phyloP scores from a whole-genome alignment of 1,140 invertebrate species.

The Dufourea novaeangliae region DNA sequence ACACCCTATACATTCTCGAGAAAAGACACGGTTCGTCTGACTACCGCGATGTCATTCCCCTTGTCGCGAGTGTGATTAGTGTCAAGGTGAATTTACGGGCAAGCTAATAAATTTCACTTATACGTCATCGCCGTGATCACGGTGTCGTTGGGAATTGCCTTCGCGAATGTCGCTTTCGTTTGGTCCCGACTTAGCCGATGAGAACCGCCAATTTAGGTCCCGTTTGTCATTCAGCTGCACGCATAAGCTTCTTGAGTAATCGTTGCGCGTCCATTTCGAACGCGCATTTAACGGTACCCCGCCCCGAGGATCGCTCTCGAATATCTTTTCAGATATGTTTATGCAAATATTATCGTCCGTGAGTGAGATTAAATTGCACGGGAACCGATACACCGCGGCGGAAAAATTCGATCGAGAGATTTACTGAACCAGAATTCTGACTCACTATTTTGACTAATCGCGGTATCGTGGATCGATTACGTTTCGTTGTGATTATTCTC shows the following conservation, averaged over 20 bases:
- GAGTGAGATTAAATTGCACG: background rate
- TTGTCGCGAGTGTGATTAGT: background rate
- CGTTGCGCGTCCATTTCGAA: background rate
- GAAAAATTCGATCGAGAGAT: background rate
- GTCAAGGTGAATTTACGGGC: constrained; percentile 11
- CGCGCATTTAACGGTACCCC: background rate
- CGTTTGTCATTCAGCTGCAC: background rate
- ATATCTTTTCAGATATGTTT: constrained; percentile 8
- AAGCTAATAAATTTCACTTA: constrained; percentile 11
- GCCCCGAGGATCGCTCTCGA: background rate
- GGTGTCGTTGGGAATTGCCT: background rate
- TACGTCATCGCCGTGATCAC: background rate
- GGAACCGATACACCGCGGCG: background rate
- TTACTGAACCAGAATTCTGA: background rate
- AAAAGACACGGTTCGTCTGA: background rate
- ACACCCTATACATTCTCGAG: too few species aligned
- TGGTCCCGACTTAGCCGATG: background rate
- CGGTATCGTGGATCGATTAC: too few species aligned
- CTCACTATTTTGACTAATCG: background rate
- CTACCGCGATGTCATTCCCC: background rate
- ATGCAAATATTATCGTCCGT: constrained; percentile 1
- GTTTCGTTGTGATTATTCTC: background rate
- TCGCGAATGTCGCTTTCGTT: background rate
- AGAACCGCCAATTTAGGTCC: background rate
- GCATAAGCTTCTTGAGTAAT: background rate